Base-by-base conservation (phyloP, 2,113 vertebrate species). In the Otocyon megalotis region DNA sequence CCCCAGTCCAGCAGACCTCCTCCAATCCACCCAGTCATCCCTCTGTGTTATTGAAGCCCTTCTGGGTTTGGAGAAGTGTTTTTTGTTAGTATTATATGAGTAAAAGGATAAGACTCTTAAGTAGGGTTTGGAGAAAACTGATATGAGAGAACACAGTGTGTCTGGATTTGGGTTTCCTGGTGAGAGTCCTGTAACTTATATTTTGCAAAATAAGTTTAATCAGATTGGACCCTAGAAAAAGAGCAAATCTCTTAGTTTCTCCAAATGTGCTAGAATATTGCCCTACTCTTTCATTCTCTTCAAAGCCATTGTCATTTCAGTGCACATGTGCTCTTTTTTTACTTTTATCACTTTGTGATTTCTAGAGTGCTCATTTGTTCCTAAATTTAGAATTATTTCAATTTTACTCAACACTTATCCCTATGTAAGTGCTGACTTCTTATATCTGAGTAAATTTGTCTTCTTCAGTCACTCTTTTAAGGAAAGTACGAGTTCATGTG, bases 161-260 rank as follows among this genome's bases (percentile, higher is more conserved):
- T 53, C 43, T 69, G 35, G 62, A 53, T 50, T 83, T 74, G 56
- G 16, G 16, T 92, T 96, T 97, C 76, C 69, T 84, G 43, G 19
- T 58, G 24, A n/a, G 67, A 80, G 77, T 69, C 58, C 3, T 76
- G n/a, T 53, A 16, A 80, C 90, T 88, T 93, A 50, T 30, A 72
- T 72, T 92, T 63, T 82, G 58, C 10, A 67, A 72, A 91, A 48
- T 37, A n/a, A 60, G n/a, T 56, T 80, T 63, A 50, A 72, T 92
- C 86, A 83, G 11, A 60, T 26, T 83, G 88, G 32, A 58, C 37
- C 71, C 62, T 74, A 69, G 65, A 67, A 91, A 91, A 91, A 90
- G 80, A 89, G 69, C 24, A 28, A 77, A 35, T 71, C 48, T 22
- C 15, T 1, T 58, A 50, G 24, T 43, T 83, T 83, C 80, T 22